Evolutionary conservation across 2,888 invertebrate genomes (phyloP).

Genomic region (Pseudococcus jackbeardsleyi): DNA sequence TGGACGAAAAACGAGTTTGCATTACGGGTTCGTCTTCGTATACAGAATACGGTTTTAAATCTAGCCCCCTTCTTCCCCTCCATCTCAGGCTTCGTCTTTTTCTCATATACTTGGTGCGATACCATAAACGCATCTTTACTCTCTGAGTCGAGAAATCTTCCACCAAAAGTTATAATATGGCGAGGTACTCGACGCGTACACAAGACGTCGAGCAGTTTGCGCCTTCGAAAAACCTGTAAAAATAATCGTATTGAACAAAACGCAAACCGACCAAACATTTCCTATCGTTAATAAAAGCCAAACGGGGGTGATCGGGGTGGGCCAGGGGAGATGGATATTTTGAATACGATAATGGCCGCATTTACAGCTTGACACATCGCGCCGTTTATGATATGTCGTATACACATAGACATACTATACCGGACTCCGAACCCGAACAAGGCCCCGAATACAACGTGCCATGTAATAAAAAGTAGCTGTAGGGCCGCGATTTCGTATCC

Average conservation of each 20-base stretch:
- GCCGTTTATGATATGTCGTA: constrained; percentile 46
- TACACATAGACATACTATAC: background rate
- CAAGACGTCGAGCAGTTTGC: too few species aligned
- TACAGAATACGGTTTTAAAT: too few species aligned
- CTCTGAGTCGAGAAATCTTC: too few species aligned
- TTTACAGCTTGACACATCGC: constrained; percentile 47
- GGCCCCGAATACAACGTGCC: background rate
- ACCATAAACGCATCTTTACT: too few species aligned
- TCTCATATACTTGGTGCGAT: too few species aligned
- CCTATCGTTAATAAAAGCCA: background rate
- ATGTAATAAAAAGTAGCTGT: constrained; percentile 45
- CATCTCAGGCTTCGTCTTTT: too few species aligned
- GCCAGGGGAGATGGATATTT: background rate
- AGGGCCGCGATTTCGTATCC: background rate
- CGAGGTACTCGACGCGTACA: too few species aligned
- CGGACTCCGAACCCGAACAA: constrained; percentile 13
- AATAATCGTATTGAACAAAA: too few species aligned
- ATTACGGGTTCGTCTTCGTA: constrained; percentile 9
- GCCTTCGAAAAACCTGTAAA: too few species aligned
- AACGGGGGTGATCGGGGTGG: background rate
- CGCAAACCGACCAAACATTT: background rate
- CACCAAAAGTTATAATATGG: too few species aligned
- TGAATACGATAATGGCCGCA: constrained; percentile 38
- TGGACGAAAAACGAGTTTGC: constrained; percentile 37
- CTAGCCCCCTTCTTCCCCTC: too few species aligned